Conservation (phyloP, 1,140 invertebrate genomes). For the Thaumetopoea pityocampa region DNA sequence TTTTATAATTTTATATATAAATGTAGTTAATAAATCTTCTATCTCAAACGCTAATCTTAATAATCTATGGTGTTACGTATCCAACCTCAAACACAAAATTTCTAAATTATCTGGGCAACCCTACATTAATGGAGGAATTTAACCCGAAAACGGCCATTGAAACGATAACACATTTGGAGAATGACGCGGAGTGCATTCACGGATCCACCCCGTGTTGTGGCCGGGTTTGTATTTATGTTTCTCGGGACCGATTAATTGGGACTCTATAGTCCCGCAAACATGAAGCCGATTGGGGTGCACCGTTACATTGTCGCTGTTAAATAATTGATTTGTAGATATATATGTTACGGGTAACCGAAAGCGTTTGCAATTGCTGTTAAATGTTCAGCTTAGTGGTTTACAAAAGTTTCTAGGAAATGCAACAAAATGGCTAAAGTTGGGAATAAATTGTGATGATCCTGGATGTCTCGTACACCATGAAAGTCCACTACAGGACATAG, state of each 20-base stretch:
- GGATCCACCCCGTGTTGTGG: constrained; percentile 32
- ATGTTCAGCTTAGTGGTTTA: too few species aligned
- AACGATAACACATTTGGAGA: constrained; percentile 50
- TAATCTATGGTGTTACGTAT: too few species aligned
- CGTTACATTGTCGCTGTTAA: constrained; percentile 22
- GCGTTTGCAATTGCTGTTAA: constrained; percentile 5
- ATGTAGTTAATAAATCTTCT: too few species aligned
- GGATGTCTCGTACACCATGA: too few species aligned
- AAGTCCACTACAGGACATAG: too few species aligned
- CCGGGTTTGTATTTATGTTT: constrained; percentile 35
- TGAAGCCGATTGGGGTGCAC: constrained; percentile 32
- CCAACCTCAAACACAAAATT: too few species aligned
- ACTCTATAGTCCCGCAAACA: constrained; percentile 35
- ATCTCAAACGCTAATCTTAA: too few species aligned
- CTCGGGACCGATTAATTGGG: constrained; percentile 50
- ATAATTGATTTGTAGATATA: constrained; percentile 13
- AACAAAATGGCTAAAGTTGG: too few species aligned
- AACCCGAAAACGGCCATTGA: constrained; percentile 43
- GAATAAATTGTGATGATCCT: too few species aligned
- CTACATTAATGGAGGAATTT: constrained; percentile 51
- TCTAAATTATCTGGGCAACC: too few species aligned
- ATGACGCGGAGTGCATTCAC: constrained; percentile 30
- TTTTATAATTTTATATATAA: too few species aligned
- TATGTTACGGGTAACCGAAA: constrained; percentile 5
- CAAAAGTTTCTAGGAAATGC: too few species aligned